Percentiles rank a stretch among this genome's conserved stretches.
Evolutionary conservation across 2,113 vertebrate species (phyloP).

Genomic region (Seriola quinqueradiata): DNA sequence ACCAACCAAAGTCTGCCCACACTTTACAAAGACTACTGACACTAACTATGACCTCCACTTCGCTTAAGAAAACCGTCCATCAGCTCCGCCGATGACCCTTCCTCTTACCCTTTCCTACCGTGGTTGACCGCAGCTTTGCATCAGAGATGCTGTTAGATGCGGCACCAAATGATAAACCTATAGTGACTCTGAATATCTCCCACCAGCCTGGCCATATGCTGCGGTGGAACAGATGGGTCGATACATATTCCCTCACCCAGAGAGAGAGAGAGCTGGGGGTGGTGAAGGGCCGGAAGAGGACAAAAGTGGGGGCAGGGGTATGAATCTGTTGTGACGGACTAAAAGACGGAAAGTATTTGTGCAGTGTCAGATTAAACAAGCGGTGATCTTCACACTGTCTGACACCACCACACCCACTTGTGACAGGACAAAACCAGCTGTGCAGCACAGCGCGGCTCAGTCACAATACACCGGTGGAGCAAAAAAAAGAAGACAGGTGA

Average conservation of each 20-base stretch:
- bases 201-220: conserved; percentile 40
- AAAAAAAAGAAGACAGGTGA: conserved; percentile 2
- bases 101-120: not conserved
- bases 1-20: conserved; percentile 40
- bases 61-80: conserved; percentile 5
- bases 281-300: conserved; percentile 24
- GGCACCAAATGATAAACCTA: conserved; percentile 36
- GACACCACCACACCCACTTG: conserved; percentile 10
- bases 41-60: conserved; percentile 5
- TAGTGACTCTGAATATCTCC: conserved; percentile 30
- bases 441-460: conserved; percentile 28
- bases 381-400: conserved; percentile 11
- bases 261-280: conserved; percentile 35
- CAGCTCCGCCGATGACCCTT: not conserved
- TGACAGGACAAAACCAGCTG: conserved; percentile 24
- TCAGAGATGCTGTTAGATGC: conserved; percentile 32
- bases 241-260: conserved; percentile 51
- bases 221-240: conserved; percentile 58
- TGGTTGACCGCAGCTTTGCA: conserved; percentile 1
- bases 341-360: conserved; percentile 48
- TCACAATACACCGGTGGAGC: not conserved
- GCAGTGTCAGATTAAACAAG: conserved; percentile 45
- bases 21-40: conserved; percentile 12
- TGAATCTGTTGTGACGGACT: conserved; percentile 15
- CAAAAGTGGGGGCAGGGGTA: conserved; percentile 32